Conservation (phyloP, 1,140 invertebrate species). For the Monochamus saltuarius region DNA sequence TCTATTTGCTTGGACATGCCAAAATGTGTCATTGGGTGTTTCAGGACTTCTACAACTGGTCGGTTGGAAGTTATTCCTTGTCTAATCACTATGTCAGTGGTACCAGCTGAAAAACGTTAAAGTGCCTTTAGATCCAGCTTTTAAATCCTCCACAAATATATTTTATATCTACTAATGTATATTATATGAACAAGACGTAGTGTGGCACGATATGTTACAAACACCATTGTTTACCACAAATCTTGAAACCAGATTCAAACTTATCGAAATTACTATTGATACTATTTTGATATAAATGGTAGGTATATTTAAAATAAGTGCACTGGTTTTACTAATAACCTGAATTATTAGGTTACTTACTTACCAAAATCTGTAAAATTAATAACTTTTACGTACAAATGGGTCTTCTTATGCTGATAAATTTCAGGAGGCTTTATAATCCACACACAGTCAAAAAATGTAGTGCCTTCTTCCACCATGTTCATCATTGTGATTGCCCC, state of each 20-base stretch:
- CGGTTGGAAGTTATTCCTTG: conserved; percentile 69
- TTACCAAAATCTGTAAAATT: conserved; percentile 68
- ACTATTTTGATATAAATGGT: no score
- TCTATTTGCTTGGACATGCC: conserved; percentile 57
- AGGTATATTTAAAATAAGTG: no score
- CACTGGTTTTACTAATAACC: no score
- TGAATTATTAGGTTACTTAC: no score
- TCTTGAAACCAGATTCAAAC: no score
- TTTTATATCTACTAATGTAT: no score
- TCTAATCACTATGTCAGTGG: conserved; percentile 62
- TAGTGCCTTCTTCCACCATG: conserved; percentile 64
- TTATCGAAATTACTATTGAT: no score
- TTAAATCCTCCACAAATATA: no score
- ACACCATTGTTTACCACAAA: no score
- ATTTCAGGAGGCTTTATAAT: conserved; percentile 66
- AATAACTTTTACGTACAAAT: conserved; percentile 67
- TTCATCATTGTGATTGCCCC: conserved; percentile 79
- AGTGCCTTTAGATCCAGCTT: no score
- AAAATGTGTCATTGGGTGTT: conserved; percentile 56
- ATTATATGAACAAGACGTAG: no score
- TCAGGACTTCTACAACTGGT: conserved; percentile 60
- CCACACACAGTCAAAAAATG: conserved; percentile 73
- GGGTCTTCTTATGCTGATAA: conserved; percentile 68
- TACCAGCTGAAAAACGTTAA: conserved; percentile 51
- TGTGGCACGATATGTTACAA: no score